Conservation (phyloP, 1,140 invertebrate species). For the Sinonovacula constricta region DNA sequence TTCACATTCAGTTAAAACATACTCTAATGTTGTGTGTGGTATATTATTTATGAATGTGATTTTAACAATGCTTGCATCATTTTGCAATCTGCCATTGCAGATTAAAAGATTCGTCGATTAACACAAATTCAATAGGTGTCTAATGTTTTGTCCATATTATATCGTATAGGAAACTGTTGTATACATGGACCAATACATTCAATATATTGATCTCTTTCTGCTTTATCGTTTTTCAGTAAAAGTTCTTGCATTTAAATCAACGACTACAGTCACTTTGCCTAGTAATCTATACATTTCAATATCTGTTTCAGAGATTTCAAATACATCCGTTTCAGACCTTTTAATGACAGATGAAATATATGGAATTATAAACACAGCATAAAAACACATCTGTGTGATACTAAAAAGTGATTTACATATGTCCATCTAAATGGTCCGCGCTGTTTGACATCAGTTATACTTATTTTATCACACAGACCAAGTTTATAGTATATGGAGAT, state of each 20-base stretch:
- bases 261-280: neutral
- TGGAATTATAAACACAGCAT: neutral
- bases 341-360: neutral
- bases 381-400: neutral
- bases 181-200: neutral
- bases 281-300: neutral
- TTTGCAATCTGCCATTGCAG: neutral
- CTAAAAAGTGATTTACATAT: neutral
- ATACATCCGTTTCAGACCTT: neutral
- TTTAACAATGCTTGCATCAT: neutral
- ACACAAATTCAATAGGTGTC: neutral
- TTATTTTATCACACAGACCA: neutral
- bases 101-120: neutral
- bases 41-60: neutral
- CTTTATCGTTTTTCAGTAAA: neutral
- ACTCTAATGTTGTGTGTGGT: neutral
- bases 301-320: neutral
- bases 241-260: neutral
- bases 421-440: neutral
- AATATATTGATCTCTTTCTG: neutral
- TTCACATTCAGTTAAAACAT: too few relatives aligned
- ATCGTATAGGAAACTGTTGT: neutral
- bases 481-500: neutral
- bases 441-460: neutral
- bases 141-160: neutral